These are phyloP conservation scores for Drosophila flavopinicola DNA, from an alignment of 2,888 invertebrate genomes.

Conservation along the genomic window DNA sequence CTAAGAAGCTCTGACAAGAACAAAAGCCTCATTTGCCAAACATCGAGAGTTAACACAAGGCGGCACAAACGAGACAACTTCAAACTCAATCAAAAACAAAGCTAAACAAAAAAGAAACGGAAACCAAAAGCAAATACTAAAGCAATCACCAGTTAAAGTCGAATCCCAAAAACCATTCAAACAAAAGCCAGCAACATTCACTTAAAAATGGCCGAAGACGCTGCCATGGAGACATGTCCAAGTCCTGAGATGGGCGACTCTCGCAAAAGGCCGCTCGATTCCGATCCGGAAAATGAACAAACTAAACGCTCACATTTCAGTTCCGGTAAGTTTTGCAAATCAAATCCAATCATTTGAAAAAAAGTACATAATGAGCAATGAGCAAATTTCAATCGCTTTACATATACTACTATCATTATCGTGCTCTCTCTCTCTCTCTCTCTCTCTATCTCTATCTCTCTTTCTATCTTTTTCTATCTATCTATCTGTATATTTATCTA, in stretches of 20 bases:
- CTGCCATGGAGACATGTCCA: slow-evolving; percentile 97
- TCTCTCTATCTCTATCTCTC: slow-evolving; percentile 27
- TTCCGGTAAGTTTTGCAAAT: slow-evolving; percentile 88
- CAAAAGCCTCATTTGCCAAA: slow-evolving; percentile 49
- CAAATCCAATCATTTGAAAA: slow-evolving; percentile 51
- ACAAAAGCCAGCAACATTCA: slow-evolving; percentile 75
- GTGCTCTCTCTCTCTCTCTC: slow-evolving; percentile 40
- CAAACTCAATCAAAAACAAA: slow-evolving; percentile 17
- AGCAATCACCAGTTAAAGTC: slow-evolving; percentile 42
- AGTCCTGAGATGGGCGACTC: slow-evolving; percentile 95
- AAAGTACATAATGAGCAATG: slow-evolving; percentile 41
- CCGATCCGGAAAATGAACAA: slow-evolving; percentile 93
- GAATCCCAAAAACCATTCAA: slow-evolving; percentile 28
- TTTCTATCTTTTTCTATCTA: slow-evolving; percentile 22
- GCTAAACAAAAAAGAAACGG: slow-evolving; percentile 42
- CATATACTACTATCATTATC: slow-evolving; percentile 65
- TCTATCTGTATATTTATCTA: slow-evolving; percentile 32
- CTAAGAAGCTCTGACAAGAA: slow-evolving; percentile 28
- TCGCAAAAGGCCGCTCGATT: slow-evolving; percentile 94
- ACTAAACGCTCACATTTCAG: slow-evolving; percentile 96
- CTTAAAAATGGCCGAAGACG: slow-evolving; percentile 92
- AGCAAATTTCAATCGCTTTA: slow-evolving; percentile 66
- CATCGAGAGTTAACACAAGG: slow-evolving; percentile 31
- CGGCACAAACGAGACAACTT: slow-evolving; percentile 17
- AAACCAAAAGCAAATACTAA: slow-evolving; percentile 57